Evolutionary conservation across 53 echinoderm and acorn worm genomes (phyloP).

Genomic region (Actinopyga echinites): DNA sequence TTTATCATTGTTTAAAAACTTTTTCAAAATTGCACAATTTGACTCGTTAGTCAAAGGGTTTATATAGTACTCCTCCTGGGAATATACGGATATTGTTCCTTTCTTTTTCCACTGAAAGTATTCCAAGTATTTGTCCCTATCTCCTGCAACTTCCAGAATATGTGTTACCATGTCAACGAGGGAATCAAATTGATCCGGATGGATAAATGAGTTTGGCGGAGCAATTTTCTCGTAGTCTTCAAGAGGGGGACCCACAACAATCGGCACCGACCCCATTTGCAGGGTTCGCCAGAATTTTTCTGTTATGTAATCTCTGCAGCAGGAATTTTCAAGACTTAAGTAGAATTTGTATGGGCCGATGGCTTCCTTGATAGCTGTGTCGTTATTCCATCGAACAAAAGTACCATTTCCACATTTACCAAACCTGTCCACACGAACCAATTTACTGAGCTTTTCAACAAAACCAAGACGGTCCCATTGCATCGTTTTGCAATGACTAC

Average conservation of each 20-base stretch:
- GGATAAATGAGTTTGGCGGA: conserved; percentile 28
- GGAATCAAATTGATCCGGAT: conserved; percentile 23
- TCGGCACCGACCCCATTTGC: not conserved
- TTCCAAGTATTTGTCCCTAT: not conserved
- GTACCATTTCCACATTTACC: not conserved
- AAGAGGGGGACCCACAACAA: conserved; percentile 13
- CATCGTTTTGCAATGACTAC: conserved; percentile 9
- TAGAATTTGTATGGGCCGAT: conserved; percentile 9
- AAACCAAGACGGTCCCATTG: conserved; percentile 8
- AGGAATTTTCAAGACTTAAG: conserved; percentile 27
- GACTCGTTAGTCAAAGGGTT: conserved; percentile 9
- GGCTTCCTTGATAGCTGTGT: not conserved
- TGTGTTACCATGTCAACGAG: conserved; percentile 13
- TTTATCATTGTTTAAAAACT: not conserved
- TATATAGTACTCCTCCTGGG: conserved; percentile 26
- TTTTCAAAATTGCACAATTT: conserved; percentile 6
- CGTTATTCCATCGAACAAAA: not conserved
- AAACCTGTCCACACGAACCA: not conserved
- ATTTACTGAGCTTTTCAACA: not conserved
- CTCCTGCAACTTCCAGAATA: not conserved
- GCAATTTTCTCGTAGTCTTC: conserved; percentile 22
- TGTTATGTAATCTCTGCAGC: conserved; percentile 17
- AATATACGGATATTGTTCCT: not conserved
- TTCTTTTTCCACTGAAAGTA: conserved; percentile 30
- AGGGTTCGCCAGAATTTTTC: conserved; percentile 30